Evolutionary conservation across 1,140 invertebrate genomes (phyloP).

Genomic region (Eumaeus atala): DNA sequence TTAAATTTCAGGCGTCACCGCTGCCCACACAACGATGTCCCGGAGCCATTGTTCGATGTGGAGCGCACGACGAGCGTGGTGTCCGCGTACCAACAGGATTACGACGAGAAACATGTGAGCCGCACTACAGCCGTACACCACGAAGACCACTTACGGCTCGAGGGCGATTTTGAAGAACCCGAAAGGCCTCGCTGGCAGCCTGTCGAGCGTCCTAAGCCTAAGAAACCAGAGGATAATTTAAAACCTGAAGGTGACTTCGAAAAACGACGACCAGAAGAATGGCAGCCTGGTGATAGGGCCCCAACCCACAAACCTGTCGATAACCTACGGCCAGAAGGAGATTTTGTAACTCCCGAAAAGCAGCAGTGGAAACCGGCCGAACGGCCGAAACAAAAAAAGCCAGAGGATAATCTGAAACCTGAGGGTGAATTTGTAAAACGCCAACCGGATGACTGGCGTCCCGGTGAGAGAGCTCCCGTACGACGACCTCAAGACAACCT

Average conservation of each 20-base stretch:
- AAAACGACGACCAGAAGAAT: conserved; percentile 62
- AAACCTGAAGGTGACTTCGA: conserved; percentile 77
- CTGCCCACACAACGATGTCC: conserved; percentile 77
- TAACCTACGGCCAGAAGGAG: conserved; percentile 76
- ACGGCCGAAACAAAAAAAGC: conserved; percentile 23
- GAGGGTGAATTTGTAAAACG: conserved; percentile 77
- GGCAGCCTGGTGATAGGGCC: conserved; percentile 74
- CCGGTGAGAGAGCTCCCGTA: conserved; percentile 73
- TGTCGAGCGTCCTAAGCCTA: conserved; percentile 74
- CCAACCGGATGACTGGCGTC: conserved; percentile 64
- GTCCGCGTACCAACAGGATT: conserved; percentile 79
- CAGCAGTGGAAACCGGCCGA: conserved; percentile 61
- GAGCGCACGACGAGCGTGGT: conserved; percentile 74
- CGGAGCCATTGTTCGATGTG: conserved; percentile 76
- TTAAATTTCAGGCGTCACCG: conserved; percentile 75
- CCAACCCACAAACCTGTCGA: conserved; percentile 73
- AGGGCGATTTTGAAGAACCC: conserved; percentile 77
- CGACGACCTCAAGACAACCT: conserved; percentile 76
- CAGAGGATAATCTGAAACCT: conserved; percentile 75
- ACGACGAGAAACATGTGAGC: conserved; percentile 78
- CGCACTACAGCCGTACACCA: conserved; percentile 70
- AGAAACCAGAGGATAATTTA: conserved; percentile 76
- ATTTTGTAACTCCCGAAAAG: conserved; percentile 59
- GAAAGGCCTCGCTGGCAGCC: conserved; percentile 70
- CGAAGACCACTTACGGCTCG: conserved; percentile 76